Percentiles rank a stretch among this genome's conserved stretches.
phyloP scores from a whole-genome alignment of 2,797 vertebrate species.

The Eupleurogrammus muticus region DNA sequence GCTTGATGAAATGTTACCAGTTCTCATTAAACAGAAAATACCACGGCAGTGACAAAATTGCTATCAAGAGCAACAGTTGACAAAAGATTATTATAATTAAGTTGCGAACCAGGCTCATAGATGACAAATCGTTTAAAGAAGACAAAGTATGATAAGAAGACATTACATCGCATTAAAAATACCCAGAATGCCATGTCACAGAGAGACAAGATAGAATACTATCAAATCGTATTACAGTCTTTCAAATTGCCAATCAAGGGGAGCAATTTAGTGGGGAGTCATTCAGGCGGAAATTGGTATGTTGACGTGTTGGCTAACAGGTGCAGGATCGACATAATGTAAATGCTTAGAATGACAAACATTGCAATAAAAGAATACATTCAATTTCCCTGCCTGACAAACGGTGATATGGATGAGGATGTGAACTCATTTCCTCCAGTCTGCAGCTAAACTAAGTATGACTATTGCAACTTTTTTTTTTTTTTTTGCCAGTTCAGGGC shows the following conservation, averaged over 20 bases:
- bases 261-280: conserved; percentile 45
- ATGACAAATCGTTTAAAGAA: conserved; percentile 45
- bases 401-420: conserved; percentile 2
- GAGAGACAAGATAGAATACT: conserved; percentile 15
- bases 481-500: conserved; percentile 43
- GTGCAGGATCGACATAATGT: conserved; percentile 27
- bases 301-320: conserved; percentile 8
- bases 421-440: conserved; percentile 29
- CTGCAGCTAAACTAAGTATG: conserved; percentile 28
- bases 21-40: conserved; percentile 39
- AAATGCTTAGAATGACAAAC: conserved; percentile 38
- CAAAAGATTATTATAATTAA: conserved; percentile 60
- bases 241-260: conserved; percentile 58
- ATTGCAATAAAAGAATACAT: conserved; percentile 21
- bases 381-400: conserved; percentile 14
- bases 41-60: conserved; percentile 32
- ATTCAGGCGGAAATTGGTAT: conserved; percentile 28
- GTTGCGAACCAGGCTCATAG: conserved; percentile 28
- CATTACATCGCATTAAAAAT: conserved; percentile 36
- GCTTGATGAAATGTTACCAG: conserved; percentile 18
- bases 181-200: conserved; percentile 30
- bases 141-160: conserved; percentile 39
- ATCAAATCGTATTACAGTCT: conserved; percentile 4
- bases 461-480: conserved; percentile 21
- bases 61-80: conserved; percentile 27